phyloP scores from a whole-genome alignment of 2,113 vertebrate genomes.

The Rhodinocichla rosea region DNA sequence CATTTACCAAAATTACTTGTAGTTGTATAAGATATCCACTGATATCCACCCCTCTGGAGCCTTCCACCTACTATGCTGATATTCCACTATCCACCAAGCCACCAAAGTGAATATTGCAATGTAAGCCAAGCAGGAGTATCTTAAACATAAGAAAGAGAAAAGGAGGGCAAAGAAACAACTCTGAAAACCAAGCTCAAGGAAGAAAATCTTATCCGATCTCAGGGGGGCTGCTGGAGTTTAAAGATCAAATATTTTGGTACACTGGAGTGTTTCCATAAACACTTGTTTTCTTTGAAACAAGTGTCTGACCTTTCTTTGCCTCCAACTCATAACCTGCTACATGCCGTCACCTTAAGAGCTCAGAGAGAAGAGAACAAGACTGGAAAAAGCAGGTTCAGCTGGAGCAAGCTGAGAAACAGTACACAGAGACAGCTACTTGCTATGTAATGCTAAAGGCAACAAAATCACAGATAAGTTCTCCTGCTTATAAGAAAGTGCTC shows the following conservation, averaged over 20 bases:
- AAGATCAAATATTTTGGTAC: background rate
- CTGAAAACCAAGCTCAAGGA: background rate
- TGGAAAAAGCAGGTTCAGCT: background rate
- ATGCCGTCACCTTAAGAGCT: background rate
- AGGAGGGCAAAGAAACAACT: background rate
- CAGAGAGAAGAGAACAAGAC: background rate
- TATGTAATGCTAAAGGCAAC: background rate
- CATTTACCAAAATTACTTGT: background rate
- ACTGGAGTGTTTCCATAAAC: background rate
- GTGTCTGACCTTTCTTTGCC: background rate
- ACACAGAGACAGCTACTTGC: background rate
- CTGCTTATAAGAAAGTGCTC: background rate
- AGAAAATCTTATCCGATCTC: background rate
- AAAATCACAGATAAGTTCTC: background rate
- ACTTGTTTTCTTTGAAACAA: background rate
- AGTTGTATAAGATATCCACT: background rate
- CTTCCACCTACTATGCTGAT: background rate
- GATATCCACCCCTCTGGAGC: background rate
- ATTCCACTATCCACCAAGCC: background rate
- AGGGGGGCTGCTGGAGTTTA: background rate
- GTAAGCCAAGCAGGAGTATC: background rate
- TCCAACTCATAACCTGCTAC: background rate
- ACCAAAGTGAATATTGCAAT: background rate
- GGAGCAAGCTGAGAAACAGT: background rate
- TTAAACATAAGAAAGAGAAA: background rate